phyloP scores from a whole-genome alignment of 2,888 invertebrate species.

The Heteromurus nitidus region DNA sequence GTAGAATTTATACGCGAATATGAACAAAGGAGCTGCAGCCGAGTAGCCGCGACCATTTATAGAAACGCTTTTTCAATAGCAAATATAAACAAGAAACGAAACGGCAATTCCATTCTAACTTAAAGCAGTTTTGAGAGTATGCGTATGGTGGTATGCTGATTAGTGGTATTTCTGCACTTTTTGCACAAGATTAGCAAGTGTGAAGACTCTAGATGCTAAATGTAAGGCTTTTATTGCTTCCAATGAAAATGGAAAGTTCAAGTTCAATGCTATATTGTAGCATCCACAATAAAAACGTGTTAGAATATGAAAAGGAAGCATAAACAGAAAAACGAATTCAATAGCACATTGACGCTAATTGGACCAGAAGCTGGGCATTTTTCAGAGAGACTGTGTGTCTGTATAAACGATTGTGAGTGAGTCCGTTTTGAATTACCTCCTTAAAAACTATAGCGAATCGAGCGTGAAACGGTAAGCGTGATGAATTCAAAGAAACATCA shows the following conservation, averaged over 20 bases:
- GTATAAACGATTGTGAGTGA: not conserved
- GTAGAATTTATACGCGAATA: not conserved
- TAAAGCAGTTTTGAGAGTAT: not conserved
- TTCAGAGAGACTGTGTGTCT: not conserved
- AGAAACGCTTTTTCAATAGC: slow-evolving; percentile 16
- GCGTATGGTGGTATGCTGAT: not conserved
- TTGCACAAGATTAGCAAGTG: slow-evolving; percentile 8
- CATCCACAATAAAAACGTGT: not conserved
- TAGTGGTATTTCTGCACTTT: not conserved
- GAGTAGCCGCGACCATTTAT: not conserved
- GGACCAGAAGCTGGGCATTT: slow-evolving; percentile 7
- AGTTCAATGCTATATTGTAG: slow-evolving; percentile 32
- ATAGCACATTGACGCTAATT: slow-evolving; percentile 16
- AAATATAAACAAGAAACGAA: not conserved
- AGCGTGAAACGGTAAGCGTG: not conserved
- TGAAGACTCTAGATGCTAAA: not conserved
- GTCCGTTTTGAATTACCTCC: not conserved
- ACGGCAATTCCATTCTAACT: not conserved
- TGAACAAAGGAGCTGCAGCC: not conserved
- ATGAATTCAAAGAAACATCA: not conserved
- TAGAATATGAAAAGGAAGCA: not conserved
- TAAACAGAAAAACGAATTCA: not conserved
- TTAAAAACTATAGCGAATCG: slow-evolving; percentile 11
- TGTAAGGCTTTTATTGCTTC: not conserved
- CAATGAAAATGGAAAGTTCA: slow-evolving; percentile 37